These are phyloP conservation scores for Ferdinandea cuprea DNA, from an alignment of 2,888 invertebrate genomes.

Conservation along the genomic window DNA sequence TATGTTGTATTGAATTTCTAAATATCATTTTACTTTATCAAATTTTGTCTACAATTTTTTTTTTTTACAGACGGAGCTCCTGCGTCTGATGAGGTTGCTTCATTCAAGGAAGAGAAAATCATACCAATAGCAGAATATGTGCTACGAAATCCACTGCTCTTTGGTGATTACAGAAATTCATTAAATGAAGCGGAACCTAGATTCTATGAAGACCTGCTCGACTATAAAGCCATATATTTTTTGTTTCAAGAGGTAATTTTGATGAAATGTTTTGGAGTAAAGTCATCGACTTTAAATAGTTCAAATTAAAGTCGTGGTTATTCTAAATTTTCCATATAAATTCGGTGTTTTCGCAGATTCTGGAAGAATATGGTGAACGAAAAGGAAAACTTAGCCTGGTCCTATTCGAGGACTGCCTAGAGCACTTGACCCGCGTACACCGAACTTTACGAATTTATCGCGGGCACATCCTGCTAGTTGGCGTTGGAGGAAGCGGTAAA, in stretches of 20 bases:
- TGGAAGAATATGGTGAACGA: slow-evolving; percentile 93
- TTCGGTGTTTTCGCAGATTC: too few species aligned
- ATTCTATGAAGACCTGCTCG: slow-evolving; percentile 94
- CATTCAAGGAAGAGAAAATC: slow-evolving; percentile 61
- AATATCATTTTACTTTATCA: background rate
- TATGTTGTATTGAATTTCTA: background rate
- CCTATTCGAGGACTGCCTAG: slow-evolving; percentile 95
- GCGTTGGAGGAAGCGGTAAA: slow-evolving; percentile 95
- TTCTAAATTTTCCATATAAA: too few species aligned
- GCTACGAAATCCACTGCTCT: slow-evolving; percentile 92
- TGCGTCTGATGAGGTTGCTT: background rate
- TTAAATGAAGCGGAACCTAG: slow-evolving; percentile 90
- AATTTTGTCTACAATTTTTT: background rate
- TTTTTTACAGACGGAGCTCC: background rate
- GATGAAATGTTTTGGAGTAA: too few species aligned
- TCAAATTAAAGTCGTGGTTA: too few species aligned
- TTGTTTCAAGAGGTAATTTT: slow-evolving; percentile 91
- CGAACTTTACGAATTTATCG: slow-evolving; percentile 90
- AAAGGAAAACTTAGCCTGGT: slow-evolving; percentile 90
- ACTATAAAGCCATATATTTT: slow-evolving; percentile 94
- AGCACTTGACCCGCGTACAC: slow-evolving; percentile 94
- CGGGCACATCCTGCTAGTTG: slow-evolving; percentile 93
- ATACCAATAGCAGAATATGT: slow-evolving; percentile 86
- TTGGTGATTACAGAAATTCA: slow-evolving; percentile 94
- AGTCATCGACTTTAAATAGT: too few species aligned